Evolutionary conservation across 2,113 vertebrate genomes (phyloP).

Genomic region (Anseranas semipalmata): DNA sequence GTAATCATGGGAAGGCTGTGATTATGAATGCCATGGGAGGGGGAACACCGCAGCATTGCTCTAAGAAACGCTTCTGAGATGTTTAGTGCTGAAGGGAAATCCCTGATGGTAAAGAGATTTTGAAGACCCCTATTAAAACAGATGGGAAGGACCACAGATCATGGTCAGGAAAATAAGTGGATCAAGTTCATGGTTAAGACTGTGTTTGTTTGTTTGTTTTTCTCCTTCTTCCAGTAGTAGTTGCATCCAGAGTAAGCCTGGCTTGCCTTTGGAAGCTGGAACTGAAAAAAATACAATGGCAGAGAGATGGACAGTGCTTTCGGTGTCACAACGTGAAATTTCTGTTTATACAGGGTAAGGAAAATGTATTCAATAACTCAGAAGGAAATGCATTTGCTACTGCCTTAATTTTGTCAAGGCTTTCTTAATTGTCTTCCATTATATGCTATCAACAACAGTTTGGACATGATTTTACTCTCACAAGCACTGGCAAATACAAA

Average conservation of each 20-base stretch:
- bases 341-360: background rate
- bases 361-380: fast-evolving
- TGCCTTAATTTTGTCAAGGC: background rate
- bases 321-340: background rate
- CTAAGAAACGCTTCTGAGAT: background rate
- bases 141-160: background rate
- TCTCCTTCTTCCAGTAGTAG: background rate
- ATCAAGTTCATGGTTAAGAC: background rate
- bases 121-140: background rate
- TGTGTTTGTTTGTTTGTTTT: background rate
- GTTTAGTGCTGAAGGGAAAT: background rate
- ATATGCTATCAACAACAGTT: background rate
- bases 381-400: background rate
- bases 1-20: background rate
- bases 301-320: background rate
- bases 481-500: background rate
- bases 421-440: background rate
- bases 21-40: background rate
- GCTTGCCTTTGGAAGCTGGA: background rate
- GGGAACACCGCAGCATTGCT: fast-evolving
- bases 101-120: background rate
- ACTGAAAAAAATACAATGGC: background rate
- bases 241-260: background rate
- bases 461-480: background rate
- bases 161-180: background rate